Conservation (phyloP, 2,113 vertebrate species). For the Hucho hucho region DNA sequence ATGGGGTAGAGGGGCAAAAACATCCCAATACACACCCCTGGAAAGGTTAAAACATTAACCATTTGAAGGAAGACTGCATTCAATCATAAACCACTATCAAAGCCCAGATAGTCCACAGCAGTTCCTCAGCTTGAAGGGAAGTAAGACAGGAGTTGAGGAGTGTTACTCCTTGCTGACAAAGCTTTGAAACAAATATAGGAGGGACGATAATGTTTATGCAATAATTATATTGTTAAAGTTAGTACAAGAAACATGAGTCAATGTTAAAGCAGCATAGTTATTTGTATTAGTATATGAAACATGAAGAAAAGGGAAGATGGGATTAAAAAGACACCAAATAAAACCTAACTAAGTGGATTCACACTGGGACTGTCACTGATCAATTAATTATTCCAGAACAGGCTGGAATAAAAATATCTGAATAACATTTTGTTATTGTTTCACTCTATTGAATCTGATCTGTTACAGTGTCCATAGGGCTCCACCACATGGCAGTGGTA, state of each 20-base stretch:
- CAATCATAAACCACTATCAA: slow-evolving; percentile 25
- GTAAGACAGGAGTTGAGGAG: slow-evolving; percentile 18
- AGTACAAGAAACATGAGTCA: not conserved
- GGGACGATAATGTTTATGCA: slow-evolving; percentile 4
- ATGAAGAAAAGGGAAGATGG: slow-evolving; percentile 3
- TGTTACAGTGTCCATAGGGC: not conserved
- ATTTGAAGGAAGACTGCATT: not conserved
- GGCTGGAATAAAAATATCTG: not conserved
- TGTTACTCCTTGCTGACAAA: slow-evolving; percentile 11
- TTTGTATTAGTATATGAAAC: slow-evolving; percentile 38
- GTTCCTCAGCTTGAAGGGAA: slow-evolving; percentile 41
- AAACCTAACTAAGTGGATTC: not conserved
- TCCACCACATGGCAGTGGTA: too few species aligned
- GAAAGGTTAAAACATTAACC: not conserved
- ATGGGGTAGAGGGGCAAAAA: slow-evolving; percentile 11
- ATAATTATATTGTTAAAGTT: not conserved
- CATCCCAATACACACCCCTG: slow-evolving; percentile 14
- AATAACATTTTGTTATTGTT: too few species aligned
- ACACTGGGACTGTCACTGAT: not conserved
- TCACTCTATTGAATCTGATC: not conserved
- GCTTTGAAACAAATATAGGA: not conserved
- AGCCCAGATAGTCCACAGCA: slow-evolving; percentile 37
- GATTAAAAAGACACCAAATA: slow-evolving; percentile 10
- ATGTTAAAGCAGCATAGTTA: slow-evolving; percentile 26
- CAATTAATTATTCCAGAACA: not conserved